Evolutionary conservation across 2,797 vertebrate genomes (phyloP).

Genomic region (Graptemys geographica): DNA sequence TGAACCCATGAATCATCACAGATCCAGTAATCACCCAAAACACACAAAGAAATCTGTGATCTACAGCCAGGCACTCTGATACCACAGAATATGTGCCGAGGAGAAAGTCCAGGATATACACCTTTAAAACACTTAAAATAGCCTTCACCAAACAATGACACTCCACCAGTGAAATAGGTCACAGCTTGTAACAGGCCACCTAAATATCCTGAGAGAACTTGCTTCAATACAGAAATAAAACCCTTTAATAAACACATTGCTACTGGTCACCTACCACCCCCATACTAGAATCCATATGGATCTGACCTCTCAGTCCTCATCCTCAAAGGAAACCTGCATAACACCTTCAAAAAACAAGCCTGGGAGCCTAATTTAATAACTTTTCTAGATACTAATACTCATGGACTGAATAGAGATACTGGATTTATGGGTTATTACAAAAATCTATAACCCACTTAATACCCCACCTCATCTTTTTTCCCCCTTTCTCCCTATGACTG

Average conservation of each 20-base stretch:
- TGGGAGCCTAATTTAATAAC: neutral
- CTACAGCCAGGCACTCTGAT: neutral
- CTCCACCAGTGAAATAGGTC: neutral
- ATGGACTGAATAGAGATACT: neutral
- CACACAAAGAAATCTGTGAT: neutral
- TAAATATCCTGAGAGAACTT: neutral
- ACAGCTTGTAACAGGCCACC: neutral
- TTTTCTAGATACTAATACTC: neutral
- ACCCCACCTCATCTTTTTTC: neutral
- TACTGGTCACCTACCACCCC: neutral
- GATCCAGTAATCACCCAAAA: neutral
- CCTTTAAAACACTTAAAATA: neutral
- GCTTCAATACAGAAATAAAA: neutral
- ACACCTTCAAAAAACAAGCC: neutral
- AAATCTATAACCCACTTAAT: neutral
- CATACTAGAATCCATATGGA: neutral
- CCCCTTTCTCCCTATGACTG: no score
- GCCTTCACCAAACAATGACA: neutral
- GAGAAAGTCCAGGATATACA: neutral
- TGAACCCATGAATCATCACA: neutral
- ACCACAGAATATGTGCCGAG: neutral
- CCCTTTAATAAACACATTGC: neutral
- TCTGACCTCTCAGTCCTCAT: neutral
- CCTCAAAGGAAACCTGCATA: neutral
- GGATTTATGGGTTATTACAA: neutral